phyloP scores from a whole-genome alignment of 2,888 invertebrate genomes.

The Andrena bucephala region DNA sequence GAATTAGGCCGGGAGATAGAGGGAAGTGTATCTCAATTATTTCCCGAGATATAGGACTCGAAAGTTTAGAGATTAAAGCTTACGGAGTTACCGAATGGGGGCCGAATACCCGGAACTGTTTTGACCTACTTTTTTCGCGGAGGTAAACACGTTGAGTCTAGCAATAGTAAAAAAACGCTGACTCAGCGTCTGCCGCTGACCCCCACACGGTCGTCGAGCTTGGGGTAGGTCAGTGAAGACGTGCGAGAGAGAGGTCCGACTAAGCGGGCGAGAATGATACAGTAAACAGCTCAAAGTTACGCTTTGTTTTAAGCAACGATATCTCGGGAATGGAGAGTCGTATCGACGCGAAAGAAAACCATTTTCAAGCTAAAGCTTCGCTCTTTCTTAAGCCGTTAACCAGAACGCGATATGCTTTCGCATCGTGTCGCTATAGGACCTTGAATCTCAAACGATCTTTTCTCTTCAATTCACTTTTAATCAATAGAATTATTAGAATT shows the following conservation, averaged over 20 bases:
- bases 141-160: background rate
- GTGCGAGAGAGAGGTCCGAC: slow-evolving; percentile 3
- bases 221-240: background rate
- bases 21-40: background rate
- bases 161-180: slow-evolving; percentile 13
- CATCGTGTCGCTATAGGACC: background rate
- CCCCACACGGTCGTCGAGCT: background rate
- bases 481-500: no score
- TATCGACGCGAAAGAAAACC: background rate
- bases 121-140: background rate
- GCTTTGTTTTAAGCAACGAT: background rate
- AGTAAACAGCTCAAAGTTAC: slow-evolving; percentile 5
- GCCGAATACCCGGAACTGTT: background rate
- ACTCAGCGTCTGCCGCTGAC: slow-evolving; percentile 17
- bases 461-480: no score
- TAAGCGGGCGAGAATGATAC: background rate
- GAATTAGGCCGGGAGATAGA: background rate
- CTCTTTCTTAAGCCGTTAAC: background rate
- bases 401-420: background rate
- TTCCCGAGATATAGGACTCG: background rate
- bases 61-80: background rate
- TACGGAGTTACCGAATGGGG: background rate
- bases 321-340: background rate
- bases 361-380: background rate
- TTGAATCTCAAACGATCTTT: background rate